phyloP scores from a whole-genome alignment of 2,888 invertebrate genomes.

The Dioctria linearis region DNA sequence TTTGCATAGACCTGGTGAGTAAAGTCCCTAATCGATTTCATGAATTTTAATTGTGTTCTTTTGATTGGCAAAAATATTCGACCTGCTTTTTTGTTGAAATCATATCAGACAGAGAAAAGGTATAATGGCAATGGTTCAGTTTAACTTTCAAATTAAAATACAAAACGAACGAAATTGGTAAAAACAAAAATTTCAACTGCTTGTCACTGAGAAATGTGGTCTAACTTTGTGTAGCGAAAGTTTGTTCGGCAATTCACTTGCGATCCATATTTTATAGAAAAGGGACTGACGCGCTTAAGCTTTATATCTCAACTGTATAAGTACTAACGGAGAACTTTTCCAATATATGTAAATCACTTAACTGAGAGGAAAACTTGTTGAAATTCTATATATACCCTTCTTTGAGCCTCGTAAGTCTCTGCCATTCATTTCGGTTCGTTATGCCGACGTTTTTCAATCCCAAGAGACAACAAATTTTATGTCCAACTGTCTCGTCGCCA shows the following conservation, averaged over 20 bases:
- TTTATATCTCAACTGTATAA: not conserved
- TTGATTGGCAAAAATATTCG: not conserved
- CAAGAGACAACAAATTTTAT: not conserved
- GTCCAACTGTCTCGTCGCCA: not conserved
- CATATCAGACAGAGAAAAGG: not conserved
- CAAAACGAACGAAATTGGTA: too few species aligned
- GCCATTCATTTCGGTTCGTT: conserved; percentile 1
- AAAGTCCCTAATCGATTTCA: conserved; percentile 11
- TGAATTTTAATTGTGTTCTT: conserved; percentile 13
- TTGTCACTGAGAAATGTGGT: too few species aligned
- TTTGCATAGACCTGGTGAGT: too few species aligned
- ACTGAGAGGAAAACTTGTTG: conserved; percentile 46
- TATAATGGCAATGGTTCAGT: too few species aligned
- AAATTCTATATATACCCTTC: not conserved
- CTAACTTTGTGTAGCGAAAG: not conserved
- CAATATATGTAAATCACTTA: conserved; percentile 55
- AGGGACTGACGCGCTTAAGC: not conserved
- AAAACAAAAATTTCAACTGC: too few species aligned
- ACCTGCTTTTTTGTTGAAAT: not conserved
- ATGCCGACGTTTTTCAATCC: not conserved
- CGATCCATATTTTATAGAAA: not conserved
- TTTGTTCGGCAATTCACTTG: not conserved
- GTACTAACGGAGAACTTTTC: conserved; percentile 41
- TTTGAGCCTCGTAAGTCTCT: not conserved
- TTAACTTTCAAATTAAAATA: not conserved